Conservation (phyloP, 2,797 vertebrate species). For the Meriones psammophilus region DNA sequence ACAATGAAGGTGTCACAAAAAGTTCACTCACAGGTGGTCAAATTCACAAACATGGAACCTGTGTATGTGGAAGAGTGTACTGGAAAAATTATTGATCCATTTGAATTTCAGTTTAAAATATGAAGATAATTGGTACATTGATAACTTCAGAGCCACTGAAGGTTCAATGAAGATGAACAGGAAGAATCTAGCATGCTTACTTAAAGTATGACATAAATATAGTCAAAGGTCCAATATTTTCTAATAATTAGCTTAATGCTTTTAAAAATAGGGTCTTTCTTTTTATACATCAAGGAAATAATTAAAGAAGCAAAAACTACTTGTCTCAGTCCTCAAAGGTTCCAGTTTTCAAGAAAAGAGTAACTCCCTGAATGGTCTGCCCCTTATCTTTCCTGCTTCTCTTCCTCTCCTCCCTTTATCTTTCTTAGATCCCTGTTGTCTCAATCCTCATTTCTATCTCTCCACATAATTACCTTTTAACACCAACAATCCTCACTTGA, state of each 20-base stretch:
- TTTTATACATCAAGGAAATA: conserved; percentile 8
- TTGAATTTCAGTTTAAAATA: not conserved
- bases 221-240: not conserved
- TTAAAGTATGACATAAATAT: not conserved
- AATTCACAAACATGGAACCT: not conserved
- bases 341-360: not conserved
- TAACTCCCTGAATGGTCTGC: not conserved
- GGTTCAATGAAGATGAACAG: not conserved
- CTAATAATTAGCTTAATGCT: not conserved
- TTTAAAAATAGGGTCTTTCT: conserved; percentile 7
- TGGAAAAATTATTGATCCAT: not conserved
- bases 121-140: not conserved
- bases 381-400: not conserved
- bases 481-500: conserved; percentile 62
- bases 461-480: conserved; percentile 63
- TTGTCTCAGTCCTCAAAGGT: not conserved
- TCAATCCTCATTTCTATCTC: not conserved
- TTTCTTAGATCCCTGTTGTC: not conserved
- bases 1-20: not conserved
- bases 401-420: too few species aligned
- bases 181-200: not conserved
- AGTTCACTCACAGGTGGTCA: not conserved
- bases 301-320: not conserved
- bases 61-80: not conserved
- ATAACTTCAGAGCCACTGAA: not conserved